phyloP scores from a whole-genome alignment of 30 jellyfish, hydroid and myxozoan species.

The Nemopilema nomurai region DNA sequence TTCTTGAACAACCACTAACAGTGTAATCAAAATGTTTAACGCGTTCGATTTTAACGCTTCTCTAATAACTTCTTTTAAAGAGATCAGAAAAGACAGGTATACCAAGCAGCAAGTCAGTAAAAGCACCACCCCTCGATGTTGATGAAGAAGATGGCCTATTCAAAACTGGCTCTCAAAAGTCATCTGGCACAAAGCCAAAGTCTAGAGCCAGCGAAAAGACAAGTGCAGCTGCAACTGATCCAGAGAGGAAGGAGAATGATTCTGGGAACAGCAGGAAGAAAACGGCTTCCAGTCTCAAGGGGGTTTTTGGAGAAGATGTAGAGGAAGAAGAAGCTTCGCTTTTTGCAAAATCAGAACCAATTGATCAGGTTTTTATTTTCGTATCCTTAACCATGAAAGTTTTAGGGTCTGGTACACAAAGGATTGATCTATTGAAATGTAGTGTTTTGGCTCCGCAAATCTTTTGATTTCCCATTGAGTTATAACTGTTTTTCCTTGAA shows the following conservation, averaged over 20 bases:
- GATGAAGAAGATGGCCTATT: conserved; percentile 60
- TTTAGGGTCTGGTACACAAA: too few relatives aligned
- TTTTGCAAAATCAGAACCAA: not conserved
- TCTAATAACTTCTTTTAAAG: too few relatives aligned
- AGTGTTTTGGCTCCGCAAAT: not conserved
- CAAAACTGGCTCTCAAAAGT: conserved; percentile 9
- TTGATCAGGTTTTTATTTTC: not conserved
- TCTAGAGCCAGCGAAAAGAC: not conserved
- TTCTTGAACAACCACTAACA: too few relatives aligned
- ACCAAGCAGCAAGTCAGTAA: conserved; percentile 14
- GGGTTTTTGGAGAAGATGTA: conserved; percentile 29
- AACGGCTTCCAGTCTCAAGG: not conserved
- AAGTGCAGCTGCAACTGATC: not conserved
- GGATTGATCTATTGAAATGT: too few relatives aligned
- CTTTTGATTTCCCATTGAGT: not conserved
- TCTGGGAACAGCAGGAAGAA: not conserved
- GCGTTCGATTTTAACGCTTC: too few relatives aligned
- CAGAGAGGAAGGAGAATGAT: not conserved
- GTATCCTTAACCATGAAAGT: too few relatives aligned
- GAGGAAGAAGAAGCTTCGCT: conserved; percentile 39
- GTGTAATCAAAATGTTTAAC: too few relatives aligned
- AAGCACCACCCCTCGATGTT: conserved; percentile 37
- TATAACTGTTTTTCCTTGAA: not conserved
- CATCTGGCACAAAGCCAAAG: not conserved
- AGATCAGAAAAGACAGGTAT: not conserved